Base-by-base conservation (phyloP, 2,888 invertebrate genomes). In the Prionchulus punctatus region DNA sequence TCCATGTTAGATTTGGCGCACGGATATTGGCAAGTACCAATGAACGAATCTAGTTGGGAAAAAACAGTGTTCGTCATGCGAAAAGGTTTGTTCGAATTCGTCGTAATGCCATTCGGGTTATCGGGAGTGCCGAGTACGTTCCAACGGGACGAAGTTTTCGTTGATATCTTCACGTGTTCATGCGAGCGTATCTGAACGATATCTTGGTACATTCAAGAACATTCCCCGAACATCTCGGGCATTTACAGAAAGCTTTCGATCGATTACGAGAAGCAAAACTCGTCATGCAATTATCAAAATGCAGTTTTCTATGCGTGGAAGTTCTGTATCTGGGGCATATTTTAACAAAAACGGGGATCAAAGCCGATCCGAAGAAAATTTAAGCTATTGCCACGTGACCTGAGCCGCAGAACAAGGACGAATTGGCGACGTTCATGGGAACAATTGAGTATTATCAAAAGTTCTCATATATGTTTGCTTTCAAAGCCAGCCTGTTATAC, bases 21-120 rank as follows among this genome's bases (percentile, higher is more conserved):
- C 12, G 45, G 45, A n/a, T 45, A 45, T 45, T 45, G 45, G 45
- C 45, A 45, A 45, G 45, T 45, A n/a, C 18, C 12, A 23, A n/a
- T 45, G 45, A 23, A 45, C 12, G 45, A 45, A 23, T 12, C 12
- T n/a, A 45, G 45, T 23, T n/a, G 23, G 18, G 45, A 45, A 45
- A 45, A 45, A 23, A 45, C 45, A n/a, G 23, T 23, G 7, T 45
- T 45, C 23, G 45, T 4, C 12, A 45, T 4, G 12, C 12, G 23
- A 45, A 45, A 23, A 45, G 23, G 45, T 4, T 23, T 45, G 23
- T 45, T 45, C 23, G 45, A 45, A 23, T 45, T 45, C 23, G 45
- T 23, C 4, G 23, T 45, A 12, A 23, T 45, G 45, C 45, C 45
- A 23, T 45, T 45, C 23, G 45, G 45, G 12, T 23, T 45, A 7